Percentiles rank a stretch among this genome's conserved stretches.
Conservation (phyloP, 2,797 vertebrate species). For the Nyctalus aviator region DNA sequence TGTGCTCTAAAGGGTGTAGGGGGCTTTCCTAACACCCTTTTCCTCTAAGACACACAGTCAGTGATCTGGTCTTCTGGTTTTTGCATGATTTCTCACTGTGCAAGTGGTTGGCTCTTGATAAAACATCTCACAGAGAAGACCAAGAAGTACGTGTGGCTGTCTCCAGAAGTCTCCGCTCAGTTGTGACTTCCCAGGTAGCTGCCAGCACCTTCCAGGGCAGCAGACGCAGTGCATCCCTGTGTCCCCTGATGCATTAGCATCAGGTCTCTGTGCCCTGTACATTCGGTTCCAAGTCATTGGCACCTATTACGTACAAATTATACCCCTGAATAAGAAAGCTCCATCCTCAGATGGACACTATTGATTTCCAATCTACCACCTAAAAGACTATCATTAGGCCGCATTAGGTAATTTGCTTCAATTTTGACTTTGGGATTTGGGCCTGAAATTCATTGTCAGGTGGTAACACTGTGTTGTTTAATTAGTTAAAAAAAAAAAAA, state of each 20-base stretch:
- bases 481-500: conserved; percentile 75
- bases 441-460: conserved; percentile 83
- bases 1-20: not conserved
- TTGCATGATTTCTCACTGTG: not conserved
- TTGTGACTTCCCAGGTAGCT: not conserved
- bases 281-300: conserved; percentile 67
- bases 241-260: conserved; percentile 62
- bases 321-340: conserved; percentile 83
- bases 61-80: no score
- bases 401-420: conserved; percentile 86
- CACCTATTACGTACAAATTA: conserved; percentile 86
- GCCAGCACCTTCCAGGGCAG: fast-evolving
- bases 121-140: not conserved
- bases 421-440: conserved; percentile 82
- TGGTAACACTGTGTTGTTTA: conserved; percentile 86
- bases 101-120: not conserved
- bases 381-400: conserved; percentile 86
- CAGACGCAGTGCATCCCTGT: not conserved
- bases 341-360: conserved; percentile 85
- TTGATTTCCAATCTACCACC: conserved; percentile 88
- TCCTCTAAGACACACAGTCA: not conserved
- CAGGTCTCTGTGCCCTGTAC: conserved; percentile 68
- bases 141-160: not conserved
- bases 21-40: not conserved
- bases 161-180: not conserved